These are phyloP conservation scores for Hydropotes inermis DNA, from an alignment of 2,113 vertebrate species.

Conservation along the genomic window DNA sequence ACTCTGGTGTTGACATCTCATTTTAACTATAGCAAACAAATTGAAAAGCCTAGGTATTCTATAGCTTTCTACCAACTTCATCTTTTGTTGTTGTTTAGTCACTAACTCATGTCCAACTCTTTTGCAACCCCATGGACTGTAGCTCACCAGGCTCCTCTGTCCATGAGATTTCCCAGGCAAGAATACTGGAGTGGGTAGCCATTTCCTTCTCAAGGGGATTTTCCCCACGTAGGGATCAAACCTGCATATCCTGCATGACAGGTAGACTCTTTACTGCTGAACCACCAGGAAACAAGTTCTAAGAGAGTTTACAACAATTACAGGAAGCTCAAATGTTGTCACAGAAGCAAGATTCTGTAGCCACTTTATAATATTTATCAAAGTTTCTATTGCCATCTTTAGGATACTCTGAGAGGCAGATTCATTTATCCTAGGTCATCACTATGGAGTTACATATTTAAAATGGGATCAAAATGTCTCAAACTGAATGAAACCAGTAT, in stretches of 20 bases:
- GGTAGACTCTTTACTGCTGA: background rate
- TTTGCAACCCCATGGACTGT: background rate
- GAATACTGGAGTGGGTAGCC: background rate
- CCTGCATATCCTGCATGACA: background rate
- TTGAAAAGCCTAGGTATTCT: background rate
- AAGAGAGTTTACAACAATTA: background rate
- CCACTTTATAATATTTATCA: conserved; percentile 16
- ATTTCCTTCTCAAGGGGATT: background rate
- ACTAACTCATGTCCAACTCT: background rate
- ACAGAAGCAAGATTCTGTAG: conserved; percentile 8
- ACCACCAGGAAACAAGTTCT: background rate
- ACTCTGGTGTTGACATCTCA: background rate
- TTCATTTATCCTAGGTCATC: background rate
- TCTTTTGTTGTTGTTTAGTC: background rate
- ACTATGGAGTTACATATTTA: conserved; percentile 26
- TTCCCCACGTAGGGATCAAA: background rate
- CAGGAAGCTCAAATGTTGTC: background rate
- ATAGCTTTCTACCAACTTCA: background rate
- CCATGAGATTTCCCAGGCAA: background rate
- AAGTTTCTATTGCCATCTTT: background rate
- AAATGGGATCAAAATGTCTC: too few relatives aligned
- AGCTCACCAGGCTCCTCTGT: background rate
- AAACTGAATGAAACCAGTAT: too few relatives aligned
- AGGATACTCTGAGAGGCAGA: conserved; percentile 39
- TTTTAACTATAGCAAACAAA: conserved; percentile 10